A percentile compares a stretch with the other conserved stretches of the same genome.
Conservation (phyloP, 2,113 vertebrate genomes). For the Plectropomus leopardus region DNA sequence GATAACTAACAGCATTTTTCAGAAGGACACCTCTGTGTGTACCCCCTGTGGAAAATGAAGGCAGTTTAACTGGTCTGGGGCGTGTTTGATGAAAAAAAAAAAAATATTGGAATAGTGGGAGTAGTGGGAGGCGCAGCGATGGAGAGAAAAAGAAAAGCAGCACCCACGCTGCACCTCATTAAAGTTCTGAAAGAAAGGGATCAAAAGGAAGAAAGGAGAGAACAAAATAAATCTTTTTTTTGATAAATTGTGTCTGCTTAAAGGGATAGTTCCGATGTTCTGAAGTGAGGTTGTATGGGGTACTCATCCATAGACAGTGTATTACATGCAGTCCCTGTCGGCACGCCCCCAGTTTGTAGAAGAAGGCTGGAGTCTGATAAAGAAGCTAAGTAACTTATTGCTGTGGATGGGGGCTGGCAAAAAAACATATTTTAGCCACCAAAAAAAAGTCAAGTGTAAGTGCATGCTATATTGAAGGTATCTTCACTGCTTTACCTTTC, state of each 20-base stretch:
- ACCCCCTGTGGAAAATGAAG: slow-evolving; percentile 16
- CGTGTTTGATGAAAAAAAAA: slow-evolving; percentile 24
- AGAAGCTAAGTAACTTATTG: too few species aligned
- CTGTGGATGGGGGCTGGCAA: too few species aligned
- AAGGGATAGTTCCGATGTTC: too few species aligned
- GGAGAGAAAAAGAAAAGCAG: slow-evolving; percentile 32
- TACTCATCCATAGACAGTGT: too few species aligned
- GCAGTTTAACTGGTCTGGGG: slow-evolving; percentile 34
- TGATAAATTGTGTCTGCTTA: slow-evolving; percentile 34
- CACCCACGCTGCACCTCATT: slow-evolving; percentile 66
- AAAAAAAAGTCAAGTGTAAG: too few species aligned
- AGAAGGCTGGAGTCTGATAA: too few species aligned
- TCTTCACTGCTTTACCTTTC: too few species aligned
- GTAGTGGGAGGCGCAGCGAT: slow-evolving; percentile 25
- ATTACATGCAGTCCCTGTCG: too few species aligned
- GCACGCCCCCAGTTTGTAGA: too few species aligned
- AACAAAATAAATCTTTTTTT: slow-evolving; percentile 6
- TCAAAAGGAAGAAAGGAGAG: slow-evolving; percentile 23
- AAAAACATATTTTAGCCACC: too few species aligned
- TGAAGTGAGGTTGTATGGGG: too few species aligned
- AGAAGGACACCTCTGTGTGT: neutral
- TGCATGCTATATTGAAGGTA: too few species aligned
- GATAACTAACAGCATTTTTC: neutral
- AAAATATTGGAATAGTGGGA: slow-evolving; percentile 24
- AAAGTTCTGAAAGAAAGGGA: slow-evolving; percentile 40